Evolutionary conservation across 2,797 vertebrate species (phyloP).

Genomic region (Helarctos malayanus): DNA sequence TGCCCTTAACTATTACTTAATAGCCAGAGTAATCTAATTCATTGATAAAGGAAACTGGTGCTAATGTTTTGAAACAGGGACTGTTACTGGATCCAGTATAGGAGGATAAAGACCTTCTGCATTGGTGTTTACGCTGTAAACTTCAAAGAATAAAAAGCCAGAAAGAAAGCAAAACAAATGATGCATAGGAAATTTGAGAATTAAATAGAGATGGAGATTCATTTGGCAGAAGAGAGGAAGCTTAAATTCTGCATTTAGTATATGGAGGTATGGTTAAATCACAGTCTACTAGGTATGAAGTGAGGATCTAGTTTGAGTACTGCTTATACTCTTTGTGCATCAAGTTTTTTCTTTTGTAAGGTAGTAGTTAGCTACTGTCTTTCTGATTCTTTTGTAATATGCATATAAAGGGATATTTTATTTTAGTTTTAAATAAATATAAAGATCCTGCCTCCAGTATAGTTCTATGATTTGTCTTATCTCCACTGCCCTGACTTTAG

Average conservation of each 20-base stretch:
- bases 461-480: conserved; percentile 31
- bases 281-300: neutral
- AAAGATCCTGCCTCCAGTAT: neutral
- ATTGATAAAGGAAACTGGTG: conserved; percentile 33
- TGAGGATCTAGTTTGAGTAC: neutral
- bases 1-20: neutral
- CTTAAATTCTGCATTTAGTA: conserved; percentile 49
- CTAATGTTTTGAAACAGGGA: conserved; percentile 27
- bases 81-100: neutral
- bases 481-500: conserved; percentile 31
- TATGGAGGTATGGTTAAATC: neutral
- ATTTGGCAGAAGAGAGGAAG: conserved; percentile 3
- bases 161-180: conserved; percentile 13
- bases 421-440: conserved; percentile 48
- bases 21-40: conserved; percentile 32
- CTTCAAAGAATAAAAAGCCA: conserved; percentile 56
- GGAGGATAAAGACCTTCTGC: neutral
- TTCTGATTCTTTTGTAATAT: conserved; percentile 64
- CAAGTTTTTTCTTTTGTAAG: conserved; percentile 36
- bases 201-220: conserved; percentile 24
- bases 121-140: neutral
- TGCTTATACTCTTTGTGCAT: neutral
- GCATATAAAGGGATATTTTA: conserved; percentile 25
- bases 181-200: conserved; percentile 44
- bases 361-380: conserved; percentile 6